phyloP scores from a whole-genome alignment of 1,140 invertebrate genomes.

The Dendrolimus kikuchii region DNA sequence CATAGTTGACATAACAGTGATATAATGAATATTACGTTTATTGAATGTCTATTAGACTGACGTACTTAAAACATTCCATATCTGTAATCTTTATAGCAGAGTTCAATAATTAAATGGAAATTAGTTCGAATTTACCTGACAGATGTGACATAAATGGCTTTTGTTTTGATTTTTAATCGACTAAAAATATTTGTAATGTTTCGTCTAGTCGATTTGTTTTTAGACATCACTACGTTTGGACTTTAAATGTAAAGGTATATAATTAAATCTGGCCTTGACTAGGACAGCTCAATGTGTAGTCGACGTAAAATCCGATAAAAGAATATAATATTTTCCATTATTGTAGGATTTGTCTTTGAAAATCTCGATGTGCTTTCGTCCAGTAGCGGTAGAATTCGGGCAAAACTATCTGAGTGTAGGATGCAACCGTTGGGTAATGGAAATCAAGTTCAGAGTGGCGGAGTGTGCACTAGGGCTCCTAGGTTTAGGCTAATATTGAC shows the following conservation, averaged over 20 bases:
- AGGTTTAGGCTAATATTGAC: slow-evolving; percentile 57
- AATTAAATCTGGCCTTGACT: slow-evolving; percentile 42
- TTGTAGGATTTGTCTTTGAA: slow-evolving; percentile 66
- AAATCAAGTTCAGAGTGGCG: slow-evolving; percentile 14
- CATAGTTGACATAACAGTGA: slow-evolving; percentile 31
- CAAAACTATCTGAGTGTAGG: slow-evolving; percentile 20
- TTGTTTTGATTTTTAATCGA: slow-evolving; percentile 12
- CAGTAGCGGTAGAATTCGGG: slow-evolving; percentile 53
- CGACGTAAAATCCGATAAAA: slow-evolving; percentile 37
- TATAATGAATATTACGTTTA: slow-evolving; percentile 26
- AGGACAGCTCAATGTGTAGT: slow-evolving; percentile 64
- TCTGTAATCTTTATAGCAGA: slow-evolving; percentile 46
- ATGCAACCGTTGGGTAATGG: background rate
- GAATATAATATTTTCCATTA: slow-evolving; percentile 54
- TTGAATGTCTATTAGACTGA: slow-evolving; percentile 57
- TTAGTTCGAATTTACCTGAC: slow-evolving; percentile 52
- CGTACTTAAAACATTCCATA: slow-evolving; percentile 69
- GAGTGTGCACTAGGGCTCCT: slow-evolving; percentile 52
- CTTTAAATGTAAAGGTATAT: slow-evolving; percentile 20
- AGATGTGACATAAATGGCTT: slow-evolving; percentile 46
- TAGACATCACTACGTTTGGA: slow-evolving; percentile 9
- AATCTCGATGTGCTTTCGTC: slow-evolving; percentile 68
- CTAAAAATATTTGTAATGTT: too few species aligned
- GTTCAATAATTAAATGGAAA: slow-evolving; percentile 34
- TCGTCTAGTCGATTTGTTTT: too few species aligned